Conservation (phyloP, 1,140 invertebrate species). For the Lineus longissimus region DNA sequence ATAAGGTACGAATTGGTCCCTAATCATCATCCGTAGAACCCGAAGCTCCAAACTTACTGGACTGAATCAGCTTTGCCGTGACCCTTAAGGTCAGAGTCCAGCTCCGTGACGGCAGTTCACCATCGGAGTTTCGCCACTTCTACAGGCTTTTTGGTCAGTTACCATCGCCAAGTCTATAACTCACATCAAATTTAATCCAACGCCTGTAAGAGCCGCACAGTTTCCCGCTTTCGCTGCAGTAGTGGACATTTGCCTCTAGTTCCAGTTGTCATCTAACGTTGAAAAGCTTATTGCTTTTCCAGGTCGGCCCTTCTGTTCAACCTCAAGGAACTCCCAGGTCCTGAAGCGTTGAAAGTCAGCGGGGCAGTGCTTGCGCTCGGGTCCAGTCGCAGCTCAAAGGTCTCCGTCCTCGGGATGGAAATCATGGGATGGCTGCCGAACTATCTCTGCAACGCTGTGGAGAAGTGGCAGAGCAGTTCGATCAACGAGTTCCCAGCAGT, state of each 20-base stretch:
- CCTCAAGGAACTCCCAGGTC: constrained; percentile 30
- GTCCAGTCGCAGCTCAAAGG: constrained; percentile 57
- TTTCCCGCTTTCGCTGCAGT: no score
- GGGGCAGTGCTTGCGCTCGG: constrained; percentile 61
- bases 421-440: constrained; percentile 61
- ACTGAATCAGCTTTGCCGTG: no score
- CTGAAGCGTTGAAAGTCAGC: constrained; percentile 49
- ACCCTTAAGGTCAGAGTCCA: no score
- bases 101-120: no score
- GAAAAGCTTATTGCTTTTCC: not conserved
- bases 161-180: no score
- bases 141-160: no score
- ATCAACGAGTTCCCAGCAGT: constrained; percentile 57
- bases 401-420: constrained; percentile 57
- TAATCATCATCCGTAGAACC: no score
- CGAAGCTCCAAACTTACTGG: no score
- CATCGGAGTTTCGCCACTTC: no score
- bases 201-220: no score
- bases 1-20: constrained; percentile 39
- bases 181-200: no score
- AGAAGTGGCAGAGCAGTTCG: constrained; percentile 63
- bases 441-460: constrained; percentile 60
- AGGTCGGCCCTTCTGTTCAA: constrained; percentile 57
- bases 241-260: not conserved
- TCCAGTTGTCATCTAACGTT: not conserved